Base-by-base conservation (phyloP, 1,140 invertebrate genomes). In the Dinoponera quadriceps region DNA sequence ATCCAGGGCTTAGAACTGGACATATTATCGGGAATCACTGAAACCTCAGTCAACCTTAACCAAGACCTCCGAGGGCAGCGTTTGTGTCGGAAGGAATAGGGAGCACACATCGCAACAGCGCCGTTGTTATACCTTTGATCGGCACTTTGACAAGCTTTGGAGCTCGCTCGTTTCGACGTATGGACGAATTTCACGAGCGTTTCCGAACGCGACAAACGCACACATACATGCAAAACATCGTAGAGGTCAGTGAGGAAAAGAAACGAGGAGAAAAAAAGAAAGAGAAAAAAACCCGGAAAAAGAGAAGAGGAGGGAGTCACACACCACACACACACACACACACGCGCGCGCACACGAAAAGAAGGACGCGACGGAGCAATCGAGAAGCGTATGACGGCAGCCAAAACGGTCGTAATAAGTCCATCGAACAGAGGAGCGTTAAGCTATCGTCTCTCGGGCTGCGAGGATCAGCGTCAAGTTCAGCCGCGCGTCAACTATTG, bases 221-320 rank as follows among this genome's bases (percentile, higher is more conserved):
- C 80, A 74, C 59, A 82, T 44, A 80, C 75, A 80, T 80, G 75
- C 75, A 80, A 44, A 44, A 80, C 75, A 80, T 14, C 18, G 69
- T 71, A 71, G 33, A 29, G 25, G 20, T 59, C 44, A 33, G 7
- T 71, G 54, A 60, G 48, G 25, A 81, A n/a, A 44, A 2, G 13
- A 1, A 71, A 85, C 74, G 59, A 13, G 57, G 71, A 88, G 66
- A 66, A 68, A 20, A 20, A 11, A 51, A 29, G 22, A 85, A 82
- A 63, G 74, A 81, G 66, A 59, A 44, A 48, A 84, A 83, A 54
- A 65, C 72, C 74, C 29, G 85, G 59, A 81, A 59, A 84, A 65
- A 84, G 62, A 82, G 27, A 85, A 60, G 80, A 81, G 33, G 85
- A 49, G 88, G 73, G 90, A 72, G 78, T 68, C 85, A 87, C 85